These are phyloP conservation scores for Scomber japonicus DNA, from an alignment of 2,113 vertebrate species.

Conservation along the genomic window DNA sequence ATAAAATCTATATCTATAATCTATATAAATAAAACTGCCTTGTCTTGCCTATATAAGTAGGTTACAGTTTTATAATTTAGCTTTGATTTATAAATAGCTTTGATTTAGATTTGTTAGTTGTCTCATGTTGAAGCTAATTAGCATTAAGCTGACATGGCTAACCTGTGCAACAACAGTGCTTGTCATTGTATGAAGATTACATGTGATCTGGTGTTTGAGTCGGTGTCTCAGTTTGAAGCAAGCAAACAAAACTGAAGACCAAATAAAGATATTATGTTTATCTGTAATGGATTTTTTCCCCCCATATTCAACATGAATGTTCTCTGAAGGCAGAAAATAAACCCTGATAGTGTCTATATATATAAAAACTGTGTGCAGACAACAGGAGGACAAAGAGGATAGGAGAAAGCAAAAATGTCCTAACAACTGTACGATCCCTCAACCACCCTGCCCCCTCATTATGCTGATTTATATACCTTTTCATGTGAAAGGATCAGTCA, in stretches of 20 bases:
- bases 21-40: no score
- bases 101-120: no score
- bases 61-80: no score
- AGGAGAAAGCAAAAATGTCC: neutral
- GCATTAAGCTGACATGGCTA: no score
- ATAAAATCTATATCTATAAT: no score
- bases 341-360: no score
- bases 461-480: conserved; percentile 10
- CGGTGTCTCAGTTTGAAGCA: neutral
- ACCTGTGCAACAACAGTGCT: no score
- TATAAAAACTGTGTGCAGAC: neutral
- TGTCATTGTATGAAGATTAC: no score
- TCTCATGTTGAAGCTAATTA: neutral
- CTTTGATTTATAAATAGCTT: no score
- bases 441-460: neutral
- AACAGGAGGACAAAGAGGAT: neutral
- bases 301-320: no score
- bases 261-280: neutral
- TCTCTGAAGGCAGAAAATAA: neutral
- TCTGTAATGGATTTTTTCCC: neutral
- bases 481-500: conserved; percentile 18
- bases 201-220: neutral
- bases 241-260: neutral
- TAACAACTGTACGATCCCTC: neutral
- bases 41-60: no score